Conservation (phyloP, 2,888 invertebrate species). For the Podotricha telesiphe region DNA sequence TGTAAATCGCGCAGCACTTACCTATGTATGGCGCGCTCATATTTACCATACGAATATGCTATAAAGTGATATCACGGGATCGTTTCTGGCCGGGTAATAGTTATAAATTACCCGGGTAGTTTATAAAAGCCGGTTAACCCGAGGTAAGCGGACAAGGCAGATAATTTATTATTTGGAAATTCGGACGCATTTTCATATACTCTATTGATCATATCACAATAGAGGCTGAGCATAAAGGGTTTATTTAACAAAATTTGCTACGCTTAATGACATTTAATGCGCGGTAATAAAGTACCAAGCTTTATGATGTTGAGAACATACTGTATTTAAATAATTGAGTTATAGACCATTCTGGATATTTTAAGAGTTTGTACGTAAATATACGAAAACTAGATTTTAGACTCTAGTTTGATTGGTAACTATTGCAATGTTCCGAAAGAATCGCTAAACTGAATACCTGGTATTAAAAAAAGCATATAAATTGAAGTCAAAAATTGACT, state of each 20-base stretch:
- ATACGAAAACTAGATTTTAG: neutral
- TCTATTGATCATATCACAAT: slow-evolving; percentile 59
- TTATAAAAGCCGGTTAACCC: slow-evolving; percentile 84
- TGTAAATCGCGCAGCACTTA: slow-evolving; percentile 38
- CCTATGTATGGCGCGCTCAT: slow-evolving; percentile 65
- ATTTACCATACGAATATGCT: slow-evolving; percentile 79
- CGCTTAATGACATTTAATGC: slow-evolving; percentile 29
- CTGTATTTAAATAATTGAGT: neutral
- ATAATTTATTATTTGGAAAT: slow-evolving; percentile 82
- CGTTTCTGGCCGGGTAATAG: slow-evolving; percentile 81
- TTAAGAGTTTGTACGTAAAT: neutral
- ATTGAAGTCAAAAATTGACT: no score
- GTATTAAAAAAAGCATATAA: no score
- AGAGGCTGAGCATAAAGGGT: slow-evolving; percentile 37
- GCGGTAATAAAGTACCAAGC: slow-evolving; percentile 6
- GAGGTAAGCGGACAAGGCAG: slow-evolving; percentile 81
- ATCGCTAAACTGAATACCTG: no score
- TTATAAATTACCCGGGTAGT: slow-evolving; percentile 83
- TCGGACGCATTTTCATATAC: slow-evolving; percentile 75
- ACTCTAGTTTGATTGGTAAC: no score
- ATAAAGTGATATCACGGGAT: slow-evolving; percentile 83
- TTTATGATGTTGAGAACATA: neutral
- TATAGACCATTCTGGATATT: neutral
- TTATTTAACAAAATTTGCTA: slow-evolving; percentile 31
- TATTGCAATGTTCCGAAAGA: no score